These are phyloP conservation scores for Poeciliopsis turrubarensis DNA, from an alignment of 2,113 vertebrate genomes.

Conservation along the genomic window DNA sequence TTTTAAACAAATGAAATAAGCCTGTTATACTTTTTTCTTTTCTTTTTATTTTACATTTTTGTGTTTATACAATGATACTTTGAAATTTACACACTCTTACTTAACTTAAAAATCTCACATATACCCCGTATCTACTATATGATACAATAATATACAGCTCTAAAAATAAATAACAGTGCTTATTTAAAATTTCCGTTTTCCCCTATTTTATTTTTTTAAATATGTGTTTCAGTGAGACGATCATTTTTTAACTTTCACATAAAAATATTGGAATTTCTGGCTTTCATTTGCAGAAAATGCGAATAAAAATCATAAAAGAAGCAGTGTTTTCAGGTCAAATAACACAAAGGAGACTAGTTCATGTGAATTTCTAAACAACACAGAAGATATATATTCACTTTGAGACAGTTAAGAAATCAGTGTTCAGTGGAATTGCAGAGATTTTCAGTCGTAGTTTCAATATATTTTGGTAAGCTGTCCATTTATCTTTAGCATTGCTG, in stretches of 20 bases:
- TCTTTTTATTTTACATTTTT: not conserved
- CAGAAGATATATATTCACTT: not conserved
- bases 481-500: not conserved
- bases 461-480: conserved; percentile 2
- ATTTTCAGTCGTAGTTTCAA: not conserved
- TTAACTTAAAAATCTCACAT: not conserved
- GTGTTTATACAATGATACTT: not conserved
- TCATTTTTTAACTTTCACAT: too few relatives aligned
- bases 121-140: not conserved
- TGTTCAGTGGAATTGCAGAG: not conserved
- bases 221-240: too few relatives aligned
- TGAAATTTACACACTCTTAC: not conserved
- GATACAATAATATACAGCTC: not conserved
- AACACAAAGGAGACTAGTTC: not conserved
- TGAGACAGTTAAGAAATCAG: not conserved
- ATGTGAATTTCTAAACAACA: not conserved
- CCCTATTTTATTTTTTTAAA: too few relatives aligned
- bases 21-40: not conserved
- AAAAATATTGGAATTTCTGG: not conserved
- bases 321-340: not conserved
- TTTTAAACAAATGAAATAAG: not conserved
- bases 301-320: too few relatives aligned
- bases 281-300: not conserved
- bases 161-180: not conserved
- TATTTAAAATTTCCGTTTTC: too few relatives aligned